These are phyloP conservation scores for Brachypodius melanocephalos DNA, from an alignment of 2,113 vertebrate genomes.

Conservation along the genomic window DNA sequence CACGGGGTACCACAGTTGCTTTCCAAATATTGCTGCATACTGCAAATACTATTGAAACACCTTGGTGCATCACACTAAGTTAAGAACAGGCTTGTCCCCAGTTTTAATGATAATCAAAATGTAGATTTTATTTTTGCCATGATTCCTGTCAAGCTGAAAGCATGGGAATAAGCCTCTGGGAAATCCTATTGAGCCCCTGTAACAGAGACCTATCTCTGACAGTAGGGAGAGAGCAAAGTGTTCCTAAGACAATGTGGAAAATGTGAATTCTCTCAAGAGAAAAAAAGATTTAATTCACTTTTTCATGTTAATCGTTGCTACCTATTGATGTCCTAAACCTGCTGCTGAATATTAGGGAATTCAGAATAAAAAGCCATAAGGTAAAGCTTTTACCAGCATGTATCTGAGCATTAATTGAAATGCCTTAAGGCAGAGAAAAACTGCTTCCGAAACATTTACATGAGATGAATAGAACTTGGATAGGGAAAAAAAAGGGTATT, in stretches of 20 bases:
- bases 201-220: not conserved
- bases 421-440: slow-evolving; percentile 63
- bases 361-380: slow-evolving; percentile 59
- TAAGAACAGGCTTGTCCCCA: not conserved
- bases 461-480: slow-evolving; percentile 56
- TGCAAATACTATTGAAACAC: not conserved
- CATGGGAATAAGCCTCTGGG: not conserved
- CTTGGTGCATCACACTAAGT: not conserved
- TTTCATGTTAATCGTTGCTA: not conserved
- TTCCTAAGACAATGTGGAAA: not conserved
- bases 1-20: not conserved
- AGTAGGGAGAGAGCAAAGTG: not conserved
- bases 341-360: slow-evolving; percentile 35
- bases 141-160: not conserved
- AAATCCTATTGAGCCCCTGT: not conserved
- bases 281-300: not conserved
- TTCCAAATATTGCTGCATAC: not conserved
- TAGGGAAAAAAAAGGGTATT: not conserved
- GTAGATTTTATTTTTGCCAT: not conserved
- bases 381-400: slow-evolving; percentile 35
- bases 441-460: slow-evolving; percentile 66
- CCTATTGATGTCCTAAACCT: slow-evolving; percentile 27
- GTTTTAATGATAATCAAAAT: not conserved
- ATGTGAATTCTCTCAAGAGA: not conserved
- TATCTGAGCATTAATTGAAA: slow-evolving; percentile 65